Conservation (phyloP, 2,888 invertebrate species). For the Caenorhabditis japonica region DNA sequence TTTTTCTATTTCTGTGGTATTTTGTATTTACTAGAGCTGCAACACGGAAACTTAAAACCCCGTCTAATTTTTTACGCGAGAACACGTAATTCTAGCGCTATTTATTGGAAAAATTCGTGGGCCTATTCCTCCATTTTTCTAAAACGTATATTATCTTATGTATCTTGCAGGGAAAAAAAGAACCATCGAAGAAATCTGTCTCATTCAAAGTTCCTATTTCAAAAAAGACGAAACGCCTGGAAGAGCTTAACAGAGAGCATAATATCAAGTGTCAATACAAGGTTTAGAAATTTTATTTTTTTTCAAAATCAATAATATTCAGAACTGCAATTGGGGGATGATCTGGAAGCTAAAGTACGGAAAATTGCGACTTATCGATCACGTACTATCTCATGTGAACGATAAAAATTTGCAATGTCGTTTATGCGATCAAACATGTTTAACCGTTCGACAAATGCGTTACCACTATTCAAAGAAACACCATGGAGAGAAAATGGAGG, state of each 20-base stretch:
- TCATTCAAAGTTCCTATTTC: slow-evolving; percentile 12
- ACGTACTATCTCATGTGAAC: slow-evolving; percentile 11
- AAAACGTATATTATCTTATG: too few relatives aligned
- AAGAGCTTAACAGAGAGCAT: slow-evolving; percentile 1
- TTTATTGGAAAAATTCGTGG: too few relatives aligned
- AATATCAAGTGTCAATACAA: slow-evolving; percentile 9
- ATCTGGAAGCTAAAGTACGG: slow-evolving; percentile 35
- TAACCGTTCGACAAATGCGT: slow-evolving; percentile 17
- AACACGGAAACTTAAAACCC: too few relatives aligned
- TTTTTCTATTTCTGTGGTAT: too few relatives aligned
- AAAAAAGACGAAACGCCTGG: slow-evolving; percentile 1
- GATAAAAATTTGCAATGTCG: slow-evolving; percentile 14
- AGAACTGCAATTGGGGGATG: slow-evolving; percentile 12
- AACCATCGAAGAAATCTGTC: slow-evolving; percentile 7
- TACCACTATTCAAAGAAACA: slow-evolving; percentile 25
- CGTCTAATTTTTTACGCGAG: too few relatives aligned
- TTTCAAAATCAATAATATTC: background rate
- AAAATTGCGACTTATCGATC: slow-evolving; percentile 39
- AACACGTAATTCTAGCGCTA: too few relatives aligned
- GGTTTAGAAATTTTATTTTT: background rate
- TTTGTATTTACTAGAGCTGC: too few relatives aligned
- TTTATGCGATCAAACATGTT: slow-evolving; percentile 2
- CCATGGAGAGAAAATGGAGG: background rate
- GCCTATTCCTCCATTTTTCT: too few relatives aligned
- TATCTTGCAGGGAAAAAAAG: background rate